Base-by-base conservation (phyloP, 2,888 invertebrate genomes). In the Alloplasta piceator region DNA sequence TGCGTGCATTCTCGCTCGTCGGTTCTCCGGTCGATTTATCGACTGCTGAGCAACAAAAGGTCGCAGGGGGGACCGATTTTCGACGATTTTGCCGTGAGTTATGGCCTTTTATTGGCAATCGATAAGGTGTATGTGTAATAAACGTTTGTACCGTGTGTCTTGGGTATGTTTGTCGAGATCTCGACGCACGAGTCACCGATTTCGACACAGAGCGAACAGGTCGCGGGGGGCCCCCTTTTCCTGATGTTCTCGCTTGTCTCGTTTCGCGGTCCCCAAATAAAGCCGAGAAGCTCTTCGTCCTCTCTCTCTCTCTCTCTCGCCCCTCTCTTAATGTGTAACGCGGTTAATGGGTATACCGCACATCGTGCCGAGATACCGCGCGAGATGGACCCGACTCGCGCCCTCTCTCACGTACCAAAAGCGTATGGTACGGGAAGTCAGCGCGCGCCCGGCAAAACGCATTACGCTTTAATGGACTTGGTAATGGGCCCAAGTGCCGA, bases 401-500 rank as follows among this genome's bases (percentile, higher is more conserved):
- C 12, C 58, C 14, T 38, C 56, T 56, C 50, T 72, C 68, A 76
- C 76, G 67, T 76, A 80, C 76, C 72, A 50, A 72, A 71, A 60
- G 26, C 61, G 41, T 55, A 71, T 71, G 61, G 66, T 63, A 43
- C 58, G 55, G 6, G 52, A 41, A 46, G 63, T 41, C 46, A 64
- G 63, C 63, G 52, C 68, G 50, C 66, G 39, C 71, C 41, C 72
- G 41, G 64, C 64, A 56, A 60, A 75, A 80, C 74, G 80, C 80
- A 78, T 73, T 82, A 82, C 78, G 84, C 78, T 78, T 79, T 78
- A 78, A 78, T 79, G 82, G 78, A 82, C 78, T 82, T 76, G 82
- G 80, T 83, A 81, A 81, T 82, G 82, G 82, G 75, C 75, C 78
- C 81, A 81, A 78, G 81, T 78, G 81, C 82, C 82, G 82, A 82